Evolutionary conservation across 2,888 invertebrate species (phyloP), one percentile per base, ranked within the genome.

Genomic region (Aphelenchoides bicaudatus): DNA sequence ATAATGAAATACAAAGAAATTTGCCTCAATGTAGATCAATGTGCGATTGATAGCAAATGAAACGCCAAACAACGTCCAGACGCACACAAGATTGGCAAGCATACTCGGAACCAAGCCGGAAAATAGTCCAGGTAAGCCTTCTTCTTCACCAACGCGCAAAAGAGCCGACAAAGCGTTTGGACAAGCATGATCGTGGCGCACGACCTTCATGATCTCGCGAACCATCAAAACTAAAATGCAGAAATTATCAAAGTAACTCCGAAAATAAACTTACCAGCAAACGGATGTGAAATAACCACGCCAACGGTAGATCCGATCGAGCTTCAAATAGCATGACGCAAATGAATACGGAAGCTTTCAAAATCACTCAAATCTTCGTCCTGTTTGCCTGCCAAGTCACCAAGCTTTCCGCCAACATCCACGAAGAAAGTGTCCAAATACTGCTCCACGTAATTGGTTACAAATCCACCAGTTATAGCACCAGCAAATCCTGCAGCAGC

Each of bases 131-230:
- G 83, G 78, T 52, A 93, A 83, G 34, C 94, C 94, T 77, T 91
- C 89, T 75, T 89, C 88, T 72, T 82, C 84, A 80, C 89, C 92
- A 65, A 94, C 88, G 75, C 89, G 87, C 51, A 82, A 81, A 64
- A 92, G 82, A 0, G 91, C 88, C 4, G 53, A 53, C 19, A 70
- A 47, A 16, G 61, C 62, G n/a, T 56, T 39, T 85, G 76, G 81
- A 79, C 91, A 93, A 75, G 87, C 85, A 55, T 86, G 86, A 83
- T 94, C 93, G 73, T 88, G 86, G 5, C 93, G 93, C 65, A 94
- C 86, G 82, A 92, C 91, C 76, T 93, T 90, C 13, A 91, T 91
- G 88, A 94, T 91, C 85, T 89, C 89, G 72, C 93, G 85, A 55
- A 92, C 82, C 57, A 90, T 88, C 66, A 93, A 87, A 39, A 94